Conservation (phyloP, 2,888 invertebrate genomes). For the Oxyteleia sp. region DNA sequence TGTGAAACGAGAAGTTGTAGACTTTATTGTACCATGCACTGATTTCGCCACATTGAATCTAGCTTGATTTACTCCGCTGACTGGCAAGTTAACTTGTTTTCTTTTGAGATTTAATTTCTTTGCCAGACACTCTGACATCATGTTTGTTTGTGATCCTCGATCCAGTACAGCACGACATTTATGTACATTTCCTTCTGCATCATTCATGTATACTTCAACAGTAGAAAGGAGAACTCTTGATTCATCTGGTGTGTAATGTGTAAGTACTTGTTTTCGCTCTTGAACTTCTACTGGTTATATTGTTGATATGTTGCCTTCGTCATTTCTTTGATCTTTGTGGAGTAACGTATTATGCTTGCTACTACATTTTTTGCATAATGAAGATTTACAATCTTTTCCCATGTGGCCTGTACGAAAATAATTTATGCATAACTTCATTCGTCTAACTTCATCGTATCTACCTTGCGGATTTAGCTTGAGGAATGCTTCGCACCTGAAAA, state of each 20-base stretch:
- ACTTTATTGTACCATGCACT: no score
- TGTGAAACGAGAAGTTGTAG: no score
- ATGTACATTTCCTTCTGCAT: conserved; percentile 29
- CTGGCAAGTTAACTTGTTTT: background rate
- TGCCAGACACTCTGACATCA: conserved; percentile 18
- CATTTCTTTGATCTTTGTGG: conserved; percentile 12
- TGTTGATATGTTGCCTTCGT: background rate
- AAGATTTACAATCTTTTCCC: conserved; percentile 12
- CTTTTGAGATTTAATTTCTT: background rate
- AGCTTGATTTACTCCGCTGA: conserved; percentile 6
- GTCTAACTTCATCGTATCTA: conserved; percentile 7
- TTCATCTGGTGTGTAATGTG: background rate
- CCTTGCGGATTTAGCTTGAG: background rate
- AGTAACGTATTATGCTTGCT: conserved; percentile 19
- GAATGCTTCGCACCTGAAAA: background rate
- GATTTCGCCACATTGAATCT: background rate
- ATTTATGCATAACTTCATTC: conserved; percentile 13
- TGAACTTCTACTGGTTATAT: background rate
- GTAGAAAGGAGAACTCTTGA: conserved; percentile 18
- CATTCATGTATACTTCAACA: conserved; percentile 16
- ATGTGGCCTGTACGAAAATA: conserved; percentile 17
- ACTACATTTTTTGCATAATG: conserved; percentile 10
- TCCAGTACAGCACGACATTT: conserved; percentile 31
- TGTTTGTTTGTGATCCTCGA: conserved; percentile 21
- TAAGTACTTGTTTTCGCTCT: conserved; percentile 3